Conservation (phyloP, 1,140 invertebrate genomes). For the Ostrea edulis region DNA sequence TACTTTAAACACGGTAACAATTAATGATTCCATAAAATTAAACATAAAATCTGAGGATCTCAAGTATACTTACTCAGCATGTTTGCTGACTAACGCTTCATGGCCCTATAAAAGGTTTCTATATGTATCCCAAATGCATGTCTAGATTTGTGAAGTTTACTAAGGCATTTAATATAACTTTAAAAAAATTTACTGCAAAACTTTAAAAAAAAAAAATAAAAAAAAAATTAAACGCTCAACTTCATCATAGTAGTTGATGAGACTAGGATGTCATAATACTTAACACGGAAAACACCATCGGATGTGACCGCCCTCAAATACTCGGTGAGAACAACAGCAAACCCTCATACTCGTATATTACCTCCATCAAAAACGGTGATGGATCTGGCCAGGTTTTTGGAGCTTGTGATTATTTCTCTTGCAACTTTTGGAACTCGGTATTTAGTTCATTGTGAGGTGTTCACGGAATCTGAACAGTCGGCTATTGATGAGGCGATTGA, state of each 20-base stretch:
- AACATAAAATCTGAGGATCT: too few relatives aligned
- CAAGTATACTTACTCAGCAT: too few relatives aligned
- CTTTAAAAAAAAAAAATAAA: neutral
- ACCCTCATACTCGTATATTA: too few relatives aligned
- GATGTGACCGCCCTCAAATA: neutral
- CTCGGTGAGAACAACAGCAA: neutral
- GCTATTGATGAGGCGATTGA: neutral
- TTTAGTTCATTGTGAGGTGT: conserved; percentile 4
- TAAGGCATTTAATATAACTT: too few relatives aligned
- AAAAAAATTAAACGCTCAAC: neutral
- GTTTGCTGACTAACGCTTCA: too few relatives aligned
- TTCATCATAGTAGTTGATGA: neutral
- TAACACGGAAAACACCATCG: neutral
- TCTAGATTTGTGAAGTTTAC: too few relatives aligned
- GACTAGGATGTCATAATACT: neutral
- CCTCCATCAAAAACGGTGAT: neutral
- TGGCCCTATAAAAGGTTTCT: too few relatives aligned
- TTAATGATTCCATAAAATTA: too few relatives aligned
- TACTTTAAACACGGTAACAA: too few relatives aligned
- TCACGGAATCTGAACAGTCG: conserved; percentile 9
- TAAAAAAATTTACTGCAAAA: too few relatives aligned
- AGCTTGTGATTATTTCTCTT: neutral
- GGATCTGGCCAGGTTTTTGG: neutral
- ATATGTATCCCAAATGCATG: too few relatives aligned
- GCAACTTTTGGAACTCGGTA: conserved; percentile 1